Percentiles rank a stretch among this genome's conserved stretches.
phyloP scores from a whole-genome alignment of 2,888 invertebrate species.

The Apeira syringaria region DNA sequence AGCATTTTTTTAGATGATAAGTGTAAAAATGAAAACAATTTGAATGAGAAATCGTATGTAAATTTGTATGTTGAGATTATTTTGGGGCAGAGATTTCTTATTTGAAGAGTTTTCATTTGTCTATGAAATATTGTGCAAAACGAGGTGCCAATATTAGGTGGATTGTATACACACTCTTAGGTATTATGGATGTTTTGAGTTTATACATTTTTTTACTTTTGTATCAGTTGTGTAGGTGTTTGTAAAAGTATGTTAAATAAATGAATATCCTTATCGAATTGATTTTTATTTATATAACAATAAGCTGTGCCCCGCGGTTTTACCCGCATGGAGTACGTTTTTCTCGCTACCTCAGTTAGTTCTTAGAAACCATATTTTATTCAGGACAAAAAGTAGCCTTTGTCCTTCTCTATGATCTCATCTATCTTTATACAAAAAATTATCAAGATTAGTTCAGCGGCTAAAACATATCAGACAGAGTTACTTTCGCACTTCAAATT shows the following conservation, averaged over 20 bases:
- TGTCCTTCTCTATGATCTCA: too few relatives aligned
- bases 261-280: neutral
- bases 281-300: too few relatives aligned
- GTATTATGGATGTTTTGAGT: conserved; percentile 4
- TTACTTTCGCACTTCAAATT: too few relatives aligned
- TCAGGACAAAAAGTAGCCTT: too few relatives aligned
- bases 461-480: too few relatives aligned
- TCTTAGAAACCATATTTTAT: too few relatives aligned
- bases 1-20: conserved; percentile 63
- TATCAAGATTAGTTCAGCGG: too few relatives aligned
- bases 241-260: conserved; percentile 44
- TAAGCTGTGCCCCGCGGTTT: too few relatives aligned
- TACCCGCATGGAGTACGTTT: too few relatives aligned
- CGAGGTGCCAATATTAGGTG: conserved; percentile 41
- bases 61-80: conserved; percentile 36
- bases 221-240: conserved; percentile 9
- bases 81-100: conserved; percentile 60
- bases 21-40: conserved; percentile 62
- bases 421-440: too few relatives aligned
- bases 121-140: conserved; percentile 27
- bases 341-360: too few relatives aligned
- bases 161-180: conserved; percentile 2
- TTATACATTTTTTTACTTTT: conserved; percentile 31
- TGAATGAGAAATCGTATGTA: conserved; percentile 74
- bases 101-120: conserved; percentile 74